A percentile compares a stretch with the other conserved stretches of the same genome.
phyloP scores from a whole-genome alignment of 2,888 invertebrate genomes.

The Sepiola atlantica region DNA sequence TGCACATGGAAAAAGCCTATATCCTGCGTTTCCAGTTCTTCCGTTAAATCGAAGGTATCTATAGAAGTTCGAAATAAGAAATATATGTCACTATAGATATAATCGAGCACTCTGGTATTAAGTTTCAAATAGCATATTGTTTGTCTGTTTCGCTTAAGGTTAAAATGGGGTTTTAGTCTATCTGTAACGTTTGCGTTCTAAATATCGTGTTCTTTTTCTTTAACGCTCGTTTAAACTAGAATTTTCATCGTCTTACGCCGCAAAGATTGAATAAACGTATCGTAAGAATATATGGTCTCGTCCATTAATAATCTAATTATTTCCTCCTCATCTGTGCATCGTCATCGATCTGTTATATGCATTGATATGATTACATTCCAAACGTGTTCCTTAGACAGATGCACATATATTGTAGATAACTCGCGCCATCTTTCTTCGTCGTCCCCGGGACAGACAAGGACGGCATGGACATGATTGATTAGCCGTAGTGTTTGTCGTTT shows the following conservation, averaged over 20 bases:
- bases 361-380: background rate
- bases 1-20: too few relatives aligned
- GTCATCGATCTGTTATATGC: background rate
- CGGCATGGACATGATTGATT: background rate
- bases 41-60: too few relatives aligned
- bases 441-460: background rate
- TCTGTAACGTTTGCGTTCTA: too few relatives aligned
- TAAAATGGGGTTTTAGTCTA: too few relatives aligned
- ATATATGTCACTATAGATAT: too few relatives aligned
- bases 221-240: too few relatives aligned
- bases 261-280: too few relatives aligned
- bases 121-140: background rate
- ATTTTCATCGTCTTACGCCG: too few relatives aligned
- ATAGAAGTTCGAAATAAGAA: too few relatives aligned
- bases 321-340: background rate
- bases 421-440: background rate
- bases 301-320: background rate
- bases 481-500: background rate
- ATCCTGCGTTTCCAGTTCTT: too few relatives aligned
- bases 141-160: background rate
- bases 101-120: too few relatives aligned
- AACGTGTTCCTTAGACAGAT: background rate
- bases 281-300: too few relatives aligned
- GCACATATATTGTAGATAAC: background rate
- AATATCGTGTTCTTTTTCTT: background rate